phyloP scores from a whole-genome alignment of 2,797 vertebrate genomes.

The Xenops minutus region DNA sequence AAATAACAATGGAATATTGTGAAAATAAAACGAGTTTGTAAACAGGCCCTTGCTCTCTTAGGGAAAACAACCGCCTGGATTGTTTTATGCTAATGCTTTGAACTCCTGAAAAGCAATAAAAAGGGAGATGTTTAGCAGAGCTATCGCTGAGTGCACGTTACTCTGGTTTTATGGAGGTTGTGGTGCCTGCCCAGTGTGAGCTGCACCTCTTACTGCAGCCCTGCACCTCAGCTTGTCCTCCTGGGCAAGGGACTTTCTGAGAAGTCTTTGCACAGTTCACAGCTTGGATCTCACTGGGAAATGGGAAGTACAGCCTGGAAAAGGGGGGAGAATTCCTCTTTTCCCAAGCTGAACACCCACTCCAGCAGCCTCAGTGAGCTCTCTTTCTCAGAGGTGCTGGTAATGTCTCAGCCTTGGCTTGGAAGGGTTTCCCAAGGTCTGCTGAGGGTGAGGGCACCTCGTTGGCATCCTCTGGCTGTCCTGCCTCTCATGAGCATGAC shows the following conservation, averaged over 20 bases:
- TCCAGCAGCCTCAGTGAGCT: not conserved
- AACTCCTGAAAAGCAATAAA: conserved; percentile 22
- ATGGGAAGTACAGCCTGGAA: not conserved
- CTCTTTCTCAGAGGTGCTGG: accelerated
- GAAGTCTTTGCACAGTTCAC: not conserved
- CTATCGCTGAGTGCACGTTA: not conserved
- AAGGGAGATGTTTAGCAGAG: not conserved
- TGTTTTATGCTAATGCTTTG: conserved; percentile 12
- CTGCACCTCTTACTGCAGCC: not conserved
- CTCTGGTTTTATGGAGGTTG: not conserved
- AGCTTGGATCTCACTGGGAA: not conserved
- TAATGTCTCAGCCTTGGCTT: accelerated
- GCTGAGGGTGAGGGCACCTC: not conserved
- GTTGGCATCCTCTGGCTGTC: not conserved
- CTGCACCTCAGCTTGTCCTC: not conserved
- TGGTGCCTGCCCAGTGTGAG: not conserved
- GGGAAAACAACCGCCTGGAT: conserved; percentile 13
- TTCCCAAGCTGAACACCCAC: not conserved
- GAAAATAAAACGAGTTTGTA: conserved; percentile 36
- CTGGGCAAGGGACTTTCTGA: not conserved
- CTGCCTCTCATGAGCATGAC: not conserved
- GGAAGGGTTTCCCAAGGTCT: not conserved
- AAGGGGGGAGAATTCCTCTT: too few relatives aligned
- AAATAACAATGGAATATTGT: conserved; percentile 37
- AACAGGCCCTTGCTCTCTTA: conserved; percentile 18